Evolutionary conservation across 2,113 vertebrate genomes (phyloP).

Genomic region (Ceratotherium simum): DNA sequence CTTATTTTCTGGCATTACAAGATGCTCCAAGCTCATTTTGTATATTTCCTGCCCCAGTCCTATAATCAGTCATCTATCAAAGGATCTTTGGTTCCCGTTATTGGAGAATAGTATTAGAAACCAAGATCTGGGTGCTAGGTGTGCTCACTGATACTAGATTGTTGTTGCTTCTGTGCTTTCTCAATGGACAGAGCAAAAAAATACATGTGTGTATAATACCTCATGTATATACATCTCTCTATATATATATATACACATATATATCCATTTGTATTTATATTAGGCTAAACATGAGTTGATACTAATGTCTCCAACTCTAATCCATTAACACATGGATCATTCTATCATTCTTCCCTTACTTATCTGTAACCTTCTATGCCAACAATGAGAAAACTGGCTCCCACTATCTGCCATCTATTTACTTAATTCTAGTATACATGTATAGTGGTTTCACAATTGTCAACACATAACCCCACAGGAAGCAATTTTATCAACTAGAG

Average conservation of each 20-base stretch:
- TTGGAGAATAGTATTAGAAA: neutral
- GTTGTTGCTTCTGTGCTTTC: neutral
- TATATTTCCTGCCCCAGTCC: neutral
- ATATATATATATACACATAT: neutral
- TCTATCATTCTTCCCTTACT: neutral
- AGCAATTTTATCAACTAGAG: neutral
- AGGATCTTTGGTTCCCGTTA: neutral
- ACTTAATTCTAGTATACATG: neutral
- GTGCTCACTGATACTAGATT: neutral
- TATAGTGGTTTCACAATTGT: neutral
- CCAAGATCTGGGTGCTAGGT: neutral
- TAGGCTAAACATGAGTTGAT: neutral
- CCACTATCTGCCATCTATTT: neutral
- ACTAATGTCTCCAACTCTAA: neutral
- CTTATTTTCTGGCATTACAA: neutral
- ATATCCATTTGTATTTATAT: neutral
- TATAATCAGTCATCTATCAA: neutral
- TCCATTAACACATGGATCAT: neutral
- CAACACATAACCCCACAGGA: neutral
- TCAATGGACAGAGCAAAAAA: neutral
- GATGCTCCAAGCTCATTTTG: neutral
- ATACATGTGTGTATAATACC: neutral
- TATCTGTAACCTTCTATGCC: neutral
- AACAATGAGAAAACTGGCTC: neutral
- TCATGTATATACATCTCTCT: neutral